Evolutionary conservation across 2,888 invertebrate species (phyloP).

Genomic region (Myopa tessellatipennis): DNA sequence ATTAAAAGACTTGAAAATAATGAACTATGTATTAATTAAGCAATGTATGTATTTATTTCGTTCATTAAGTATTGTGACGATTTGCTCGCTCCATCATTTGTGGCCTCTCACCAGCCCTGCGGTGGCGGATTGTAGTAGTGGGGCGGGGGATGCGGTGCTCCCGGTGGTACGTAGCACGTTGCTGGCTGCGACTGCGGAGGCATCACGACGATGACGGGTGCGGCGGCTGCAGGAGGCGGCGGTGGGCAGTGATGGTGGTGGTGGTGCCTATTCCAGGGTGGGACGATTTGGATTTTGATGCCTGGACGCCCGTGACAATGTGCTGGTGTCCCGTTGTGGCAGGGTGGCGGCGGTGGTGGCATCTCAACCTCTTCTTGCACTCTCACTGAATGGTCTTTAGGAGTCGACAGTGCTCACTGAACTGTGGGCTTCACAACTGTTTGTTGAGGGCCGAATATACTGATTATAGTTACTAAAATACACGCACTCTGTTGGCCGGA

Average conservation of each 20-base stretch:
- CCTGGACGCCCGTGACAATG: background rate
- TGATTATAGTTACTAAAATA: too few species aligned
- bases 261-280: background rate
- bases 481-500: too few species aligned
- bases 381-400: background rate
- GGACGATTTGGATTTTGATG: background rate
- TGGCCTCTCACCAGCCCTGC: constrained; percentile 5
- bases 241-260: constrained; percentile 32
- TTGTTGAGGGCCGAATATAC: too few species aligned
- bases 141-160: constrained; percentile 41
- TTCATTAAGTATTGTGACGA: background rate
- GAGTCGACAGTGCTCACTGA: constrained; percentile 7
- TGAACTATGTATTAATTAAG: background rate
- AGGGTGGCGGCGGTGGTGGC: background rate
- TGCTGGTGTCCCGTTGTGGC: background rate
- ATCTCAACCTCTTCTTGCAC: background rate
- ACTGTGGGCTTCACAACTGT: too few species aligned
- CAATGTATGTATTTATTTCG: background rate
- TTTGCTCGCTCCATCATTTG: background rate
- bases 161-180: constrained; percentile 15
- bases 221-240: background rate
- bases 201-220: background rate
- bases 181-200: background rate
- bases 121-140: constrained; percentile 37
- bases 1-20: too few species aligned